phyloP scores from a whole-genome alignment of 2,113 vertebrate species.

The Anhinga rufa region DNA sequence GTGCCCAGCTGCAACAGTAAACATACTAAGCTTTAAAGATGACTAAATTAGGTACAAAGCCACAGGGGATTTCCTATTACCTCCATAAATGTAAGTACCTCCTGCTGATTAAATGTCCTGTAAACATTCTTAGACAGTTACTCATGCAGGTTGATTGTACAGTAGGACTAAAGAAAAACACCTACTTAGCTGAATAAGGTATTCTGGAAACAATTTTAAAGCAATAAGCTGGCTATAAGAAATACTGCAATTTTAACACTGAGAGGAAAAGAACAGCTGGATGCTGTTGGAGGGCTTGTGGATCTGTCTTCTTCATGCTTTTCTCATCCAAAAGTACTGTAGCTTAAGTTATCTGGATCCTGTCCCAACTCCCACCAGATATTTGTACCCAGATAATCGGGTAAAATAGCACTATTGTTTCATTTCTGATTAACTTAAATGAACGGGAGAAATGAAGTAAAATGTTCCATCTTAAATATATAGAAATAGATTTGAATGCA shows the following conservation, averaged over 20 bases:
- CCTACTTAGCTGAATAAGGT: background rate
- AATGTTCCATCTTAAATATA: background rate
- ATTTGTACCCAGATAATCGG: background rate
- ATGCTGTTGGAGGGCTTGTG: background rate
- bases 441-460: background rate
- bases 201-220: background rate
- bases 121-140: conserved; percentile 42
- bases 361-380: background rate
- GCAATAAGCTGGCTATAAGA: background rate
- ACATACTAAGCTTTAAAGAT: background rate
- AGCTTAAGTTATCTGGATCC: background rate
- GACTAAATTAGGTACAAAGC: conserved; percentile 4
- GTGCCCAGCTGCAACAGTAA: conserved; percentile 10
- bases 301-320: background rate
- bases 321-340: background rate
- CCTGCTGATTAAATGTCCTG: conserved; percentile 20
- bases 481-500: background rate
- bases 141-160: conserved; percentile 8
- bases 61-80: conserved; percentile 28
- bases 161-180: background rate
- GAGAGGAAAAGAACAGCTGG: background rate
- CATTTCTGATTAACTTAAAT: background rate
- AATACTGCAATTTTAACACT: background rate
- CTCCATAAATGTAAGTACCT: conserved; percentile 1
- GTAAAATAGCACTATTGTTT: background rate